A percentile compares a stretch with the other conserved stretches of the same genome.
These are phyloP conservation scores for Scaptomyza graminum DNA, from an alignment of 1,140 invertebrate genomes.

Conservation along the genomic window DNA sequence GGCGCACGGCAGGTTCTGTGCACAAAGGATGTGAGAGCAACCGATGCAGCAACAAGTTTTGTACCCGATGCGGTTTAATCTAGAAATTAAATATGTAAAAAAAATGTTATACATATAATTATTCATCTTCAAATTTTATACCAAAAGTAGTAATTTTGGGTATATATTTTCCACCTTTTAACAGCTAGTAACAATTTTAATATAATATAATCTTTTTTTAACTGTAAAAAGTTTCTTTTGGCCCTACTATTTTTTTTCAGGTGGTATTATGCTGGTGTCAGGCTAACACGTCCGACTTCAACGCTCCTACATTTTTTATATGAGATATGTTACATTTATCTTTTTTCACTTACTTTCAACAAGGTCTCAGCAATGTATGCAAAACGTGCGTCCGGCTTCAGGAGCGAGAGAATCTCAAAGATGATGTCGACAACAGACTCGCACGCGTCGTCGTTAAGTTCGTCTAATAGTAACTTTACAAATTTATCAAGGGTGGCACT, in stretches of 20 bases:
- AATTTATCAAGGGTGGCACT: conserved; percentile 85
- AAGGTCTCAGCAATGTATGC: conserved; percentile 84
- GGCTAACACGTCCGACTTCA: no score
- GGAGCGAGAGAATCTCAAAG: conserved; percentile 86
- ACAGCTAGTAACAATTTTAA: no score
- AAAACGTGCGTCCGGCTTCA: conserved; percentile 84
- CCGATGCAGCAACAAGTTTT: conserved; percentile 84
- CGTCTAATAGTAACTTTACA: conserved; percentile 83
- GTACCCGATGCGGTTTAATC: conserved; percentile 54
- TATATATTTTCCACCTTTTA: background rate
- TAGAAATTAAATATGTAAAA: conserved; percentile 19
- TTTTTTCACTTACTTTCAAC: conserved; percentile 30
- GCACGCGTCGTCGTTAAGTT: conserved; percentile 75
- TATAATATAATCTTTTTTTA: no score
- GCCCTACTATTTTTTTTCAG: no score
- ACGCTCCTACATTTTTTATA: no score
- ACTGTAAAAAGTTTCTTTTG: no score
- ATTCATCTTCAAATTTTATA: no score
- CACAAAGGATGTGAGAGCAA: conserved; percentile 84
- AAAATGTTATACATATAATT: no score
- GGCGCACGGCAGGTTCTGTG: conserved; percentile 84
- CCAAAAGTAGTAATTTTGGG: background rate
- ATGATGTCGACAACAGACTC: conserved; percentile 86
- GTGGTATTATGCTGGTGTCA: background rate
- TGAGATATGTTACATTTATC: no score